Conservation (phyloP, 2,888 invertebrate genomes). For the Dasypolia templi region DNA sequence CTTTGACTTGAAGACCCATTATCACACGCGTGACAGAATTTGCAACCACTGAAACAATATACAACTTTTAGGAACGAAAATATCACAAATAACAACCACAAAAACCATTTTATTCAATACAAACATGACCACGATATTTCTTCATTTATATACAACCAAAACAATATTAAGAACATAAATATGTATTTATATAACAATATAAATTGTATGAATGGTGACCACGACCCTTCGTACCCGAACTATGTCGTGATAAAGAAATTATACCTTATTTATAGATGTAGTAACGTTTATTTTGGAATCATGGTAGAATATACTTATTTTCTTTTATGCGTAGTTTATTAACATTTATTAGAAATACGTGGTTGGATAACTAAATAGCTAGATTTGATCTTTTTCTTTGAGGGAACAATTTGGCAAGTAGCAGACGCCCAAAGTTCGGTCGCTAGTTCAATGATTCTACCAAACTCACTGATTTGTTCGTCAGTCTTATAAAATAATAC, state of each 20-base stretch:
- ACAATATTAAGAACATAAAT: conserved; percentile 48
- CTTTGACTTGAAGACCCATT: background rate
- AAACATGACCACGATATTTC: conserved; percentile 33
- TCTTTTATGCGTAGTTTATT: conserved; percentile 6
- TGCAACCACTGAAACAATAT: background rate
- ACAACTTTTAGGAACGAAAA: background rate
- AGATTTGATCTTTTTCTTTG: background rate
- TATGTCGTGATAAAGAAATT: conserved; percentile 24
- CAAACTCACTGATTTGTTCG: background rate
- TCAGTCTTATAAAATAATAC: background rate
- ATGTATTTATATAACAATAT: conserved; percentile 40
- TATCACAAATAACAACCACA: conserved; percentile 18
- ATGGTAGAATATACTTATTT: background rate
- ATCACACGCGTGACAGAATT: background rate
- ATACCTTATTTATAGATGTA: background rate
- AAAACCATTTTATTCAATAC: conserved; percentile 23
- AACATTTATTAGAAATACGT: conserved; percentile 31
- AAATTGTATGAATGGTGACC: conserved; percentile 19
- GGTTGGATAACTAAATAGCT: background rate
- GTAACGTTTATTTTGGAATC: conserved; percentile 35
- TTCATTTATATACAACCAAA: conserved; percentile 46
- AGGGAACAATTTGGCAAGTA: no score
- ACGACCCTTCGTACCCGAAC: conserved; percentile 20
- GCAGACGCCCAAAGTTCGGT: background rate
- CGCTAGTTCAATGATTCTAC: background rate